Conservation (phyloP, 1,140 invertebrate species). For the Drosophila busckii region DNA sequence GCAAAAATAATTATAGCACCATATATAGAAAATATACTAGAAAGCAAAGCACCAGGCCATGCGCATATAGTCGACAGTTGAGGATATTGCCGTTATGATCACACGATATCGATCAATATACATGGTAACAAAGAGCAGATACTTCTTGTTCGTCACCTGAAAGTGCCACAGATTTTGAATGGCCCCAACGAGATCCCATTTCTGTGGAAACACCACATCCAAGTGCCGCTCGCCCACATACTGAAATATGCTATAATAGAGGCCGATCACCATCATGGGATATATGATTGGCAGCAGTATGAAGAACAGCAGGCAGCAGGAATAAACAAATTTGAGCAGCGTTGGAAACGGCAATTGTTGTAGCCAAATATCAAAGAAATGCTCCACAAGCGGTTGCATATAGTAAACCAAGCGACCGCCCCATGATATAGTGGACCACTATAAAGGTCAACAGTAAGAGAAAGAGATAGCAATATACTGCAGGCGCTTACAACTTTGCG, state of each 20-base stretch:
- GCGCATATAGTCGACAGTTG: slow-evolving; percentile 54
- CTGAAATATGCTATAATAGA: slow-evolving; percentile 50
- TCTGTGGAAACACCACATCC: background rate
- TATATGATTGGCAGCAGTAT: slow-evolving; percentile 48
- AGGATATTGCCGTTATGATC: slow-evolving; percentile 54
- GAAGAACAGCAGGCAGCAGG: slow-evolving; percentile 42
- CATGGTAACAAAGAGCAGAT: slow-evolving; percentile 50
- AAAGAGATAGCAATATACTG: background rate
- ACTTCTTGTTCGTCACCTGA: slow-evolving; percentile 48
- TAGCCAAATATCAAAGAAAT: slow-evolving; percentile 49
- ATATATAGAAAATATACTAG: too few relatives aligned
- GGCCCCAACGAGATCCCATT: slow-evolving; percentile 32
- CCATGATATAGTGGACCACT: slow-evolving; percentile 41
- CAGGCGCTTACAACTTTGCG: slow-evolving; percentile 41
- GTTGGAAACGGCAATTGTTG: slow-evolving; percentile 60
- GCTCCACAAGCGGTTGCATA: slow-evolving; percentile 51
- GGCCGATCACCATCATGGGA: slow-evolving; percentile 27
- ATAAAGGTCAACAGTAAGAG: background rate
- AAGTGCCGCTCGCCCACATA: slow-evolving; percentile 38
- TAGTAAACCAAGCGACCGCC: slow-evolving; percentile 49
- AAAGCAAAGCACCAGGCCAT: slow-evolving; percentile 50
- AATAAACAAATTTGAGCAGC: slow-evolving; percentile 42
- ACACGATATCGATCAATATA: slow-evolving; percentile 56
- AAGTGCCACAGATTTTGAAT: slow-evolving; percentile 27
- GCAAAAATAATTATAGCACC: too few relatives aligned